These are phyloP conservation scores for Drepanosiphum platanoidis DNA, from an alignment of 2,888 invertebrate species.

Conservation along the genomic window DNA sequence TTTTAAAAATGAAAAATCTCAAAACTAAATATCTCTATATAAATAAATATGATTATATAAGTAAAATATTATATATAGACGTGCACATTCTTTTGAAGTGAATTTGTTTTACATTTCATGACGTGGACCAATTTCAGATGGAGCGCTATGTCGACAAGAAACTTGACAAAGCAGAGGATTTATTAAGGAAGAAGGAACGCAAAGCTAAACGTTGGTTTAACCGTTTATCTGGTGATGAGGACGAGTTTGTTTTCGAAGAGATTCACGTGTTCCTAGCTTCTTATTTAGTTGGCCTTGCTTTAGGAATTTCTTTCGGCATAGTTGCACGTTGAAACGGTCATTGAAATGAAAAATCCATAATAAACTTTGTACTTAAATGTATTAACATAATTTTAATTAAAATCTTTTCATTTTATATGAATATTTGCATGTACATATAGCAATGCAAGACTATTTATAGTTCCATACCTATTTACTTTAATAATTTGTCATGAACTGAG, in stretches of 20 bases:
- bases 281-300: constrained; percentile 82
- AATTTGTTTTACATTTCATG: constrained; percentile 43
- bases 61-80: neutral
- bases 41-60: neutral
- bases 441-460: neutral
- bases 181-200: constrained; percentile 76
- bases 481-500: neutral
- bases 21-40: neutral
- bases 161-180: constrained; percentile 80
- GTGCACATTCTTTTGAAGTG: neutral
- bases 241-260: constrained; percentile 76
- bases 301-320: constrained; percentile 70
- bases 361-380: neutral
- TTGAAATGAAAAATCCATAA: neutral
- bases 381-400: neutral
- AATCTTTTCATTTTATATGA: neutral
- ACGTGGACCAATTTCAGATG: constrained; percentile 71
- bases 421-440: constrained; percentile 30
- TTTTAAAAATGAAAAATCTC: neutral
- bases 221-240: constrained; percentile 69
- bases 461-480: constrained; percentile 12
- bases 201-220: constrained; percentile 79
- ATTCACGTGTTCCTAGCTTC: constrained; percentile 82
- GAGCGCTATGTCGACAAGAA: constrained; percentile 85
- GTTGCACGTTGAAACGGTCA: constrained; percentile 58